These are phyloP conservation scores for Pachyramphus minor DNA, from an alignment of 2,113 vertebrate species.

Conservation along the genomic window DNA sequence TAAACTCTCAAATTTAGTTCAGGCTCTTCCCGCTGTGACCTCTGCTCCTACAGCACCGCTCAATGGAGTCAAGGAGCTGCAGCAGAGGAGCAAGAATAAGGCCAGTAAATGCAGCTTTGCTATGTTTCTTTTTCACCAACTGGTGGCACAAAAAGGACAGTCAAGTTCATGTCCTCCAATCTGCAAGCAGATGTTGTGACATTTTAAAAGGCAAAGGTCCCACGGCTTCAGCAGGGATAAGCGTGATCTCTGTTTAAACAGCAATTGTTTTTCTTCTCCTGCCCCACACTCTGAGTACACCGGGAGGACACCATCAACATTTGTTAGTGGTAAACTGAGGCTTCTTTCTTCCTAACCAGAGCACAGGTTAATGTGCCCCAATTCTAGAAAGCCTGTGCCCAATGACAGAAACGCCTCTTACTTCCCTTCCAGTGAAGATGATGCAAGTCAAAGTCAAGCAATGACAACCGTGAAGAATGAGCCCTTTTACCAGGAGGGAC, in stretches of 20 bases:
- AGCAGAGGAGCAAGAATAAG: not conserved
- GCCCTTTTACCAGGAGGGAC: not conserved
- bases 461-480: not conserved
- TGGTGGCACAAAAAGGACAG: not conserved
- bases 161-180: not conserved
- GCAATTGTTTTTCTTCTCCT: not conserved
- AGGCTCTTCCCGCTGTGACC: not conserved
- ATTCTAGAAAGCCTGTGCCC: not conserved
- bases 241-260: not conserved
- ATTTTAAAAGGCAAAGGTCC: slow-evolving; percentile 1
- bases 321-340: not conserved
- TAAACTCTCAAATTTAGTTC: not conserved
- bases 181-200: not conserved
- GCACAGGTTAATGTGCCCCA: not conserved
- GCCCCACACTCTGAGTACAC: not conserved
- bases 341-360: not conserved
- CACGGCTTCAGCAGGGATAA: not conserved
- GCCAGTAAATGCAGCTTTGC: not conserved
- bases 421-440: not conserved
- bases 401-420: not conserved
- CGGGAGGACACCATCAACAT: not conserved
- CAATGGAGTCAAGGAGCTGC: not conserved
- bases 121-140: not conserved
- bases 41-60: not conserved
- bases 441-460: not conserved